Base-by-base conservation (phyloP, 2,888 invertebrate species). In the Pterostichus madidus region DNA sequence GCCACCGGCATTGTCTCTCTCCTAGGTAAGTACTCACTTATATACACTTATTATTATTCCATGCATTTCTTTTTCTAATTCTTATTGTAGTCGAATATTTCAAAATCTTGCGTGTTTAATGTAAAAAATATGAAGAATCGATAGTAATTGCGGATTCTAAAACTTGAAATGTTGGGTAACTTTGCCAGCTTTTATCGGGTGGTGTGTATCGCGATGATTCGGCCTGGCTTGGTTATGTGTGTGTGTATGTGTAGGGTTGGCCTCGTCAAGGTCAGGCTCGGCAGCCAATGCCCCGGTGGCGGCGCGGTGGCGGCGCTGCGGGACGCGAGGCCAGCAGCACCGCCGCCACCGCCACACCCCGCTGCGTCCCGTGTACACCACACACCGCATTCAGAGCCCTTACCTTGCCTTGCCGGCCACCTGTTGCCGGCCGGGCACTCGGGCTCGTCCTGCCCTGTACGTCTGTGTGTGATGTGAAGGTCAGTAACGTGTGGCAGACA, bases 231-330 rank as follows among this genome's bases (percentile, higher is more conserved):
- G 15, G 56, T 17, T 71, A 17, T 53, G 39, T 8, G 13, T 53
- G 53, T 77, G 52, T 13, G 24, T 5, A 32, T 76, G 53, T 15
- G 53, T 86, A 87, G 87, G 88, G 88, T 87, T 88, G 88, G 88
- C 88, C 87, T 88, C 87, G 80, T 87, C 89, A 89, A 89, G 88
- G 88, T 88, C 88, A 88, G 86, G 85, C 85, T 84, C 85, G 85
- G 52, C 87, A 87, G 87, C 86, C 88, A 88, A 87, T 87, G 88
- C 87, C 88, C 81, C 88, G 87, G 80, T 85, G 84, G 84, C 84
- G 84, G 84, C 82, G 83, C 77, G 76, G 73, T 11, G 56, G 13
- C 24, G 56, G 46, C 31, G 49, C 17, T 56, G 56, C 32, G 44
- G 44, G 73, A 17, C 78, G 78, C 78, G 35, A 68, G 49, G 79